Conservation (phyloP, 1,140 invertebrate genomes). For the Drosophila bocqueti region DNA sequence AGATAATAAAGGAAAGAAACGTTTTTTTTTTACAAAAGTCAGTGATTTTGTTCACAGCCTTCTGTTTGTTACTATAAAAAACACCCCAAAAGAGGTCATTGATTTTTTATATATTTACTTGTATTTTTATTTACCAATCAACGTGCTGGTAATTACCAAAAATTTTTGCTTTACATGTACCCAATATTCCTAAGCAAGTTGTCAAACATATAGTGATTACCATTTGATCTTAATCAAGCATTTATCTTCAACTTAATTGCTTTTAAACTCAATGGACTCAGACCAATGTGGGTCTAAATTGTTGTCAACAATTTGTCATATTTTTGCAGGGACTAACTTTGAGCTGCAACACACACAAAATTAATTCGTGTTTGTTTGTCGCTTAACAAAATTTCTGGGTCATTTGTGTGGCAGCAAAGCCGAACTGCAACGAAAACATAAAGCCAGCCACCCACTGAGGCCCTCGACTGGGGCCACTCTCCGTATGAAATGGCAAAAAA, state of each 20-base stretch:
- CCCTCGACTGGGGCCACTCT: conserved; percentile 31
- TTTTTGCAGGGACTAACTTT: conserved; percentile 25
- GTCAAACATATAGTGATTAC: too few species aligned
- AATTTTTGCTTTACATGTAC: too few species aligned
- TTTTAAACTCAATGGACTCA: background rate
- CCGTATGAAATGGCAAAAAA: conserved; percentile 60
- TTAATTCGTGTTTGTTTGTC: conserved; percentile 68
- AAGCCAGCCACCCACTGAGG: conserved; percentile 5
- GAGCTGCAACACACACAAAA: conserved; percentile 42
- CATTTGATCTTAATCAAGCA: background rate
- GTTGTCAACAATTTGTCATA: conserved; percentile 10
- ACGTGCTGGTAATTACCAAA: too few species aligned
- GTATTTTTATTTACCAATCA: too few species aligned
- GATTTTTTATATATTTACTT: too few species aligned
- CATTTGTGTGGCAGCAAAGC: conserved; percentile 36
- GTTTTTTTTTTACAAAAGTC: too few species aligned
- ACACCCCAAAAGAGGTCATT: too few species aligned
- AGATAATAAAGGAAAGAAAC: background rate
- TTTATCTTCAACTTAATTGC: background rate
- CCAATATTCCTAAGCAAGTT: too few species aligned
- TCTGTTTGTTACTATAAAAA: background rate
- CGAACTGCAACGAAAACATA: conserved; percentile 15
- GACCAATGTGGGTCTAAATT: background rate
- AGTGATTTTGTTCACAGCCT: background rate
- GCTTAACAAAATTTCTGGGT: conserved; percentile 41